A percentile compares a stretch with the other conserved stretches of the same genome.
These are phyloP conservation scores for Premnoplex brunnescens DNA, from an alignment of 2,797 vertebrate species.

Conservation along the genomic window DNA sequence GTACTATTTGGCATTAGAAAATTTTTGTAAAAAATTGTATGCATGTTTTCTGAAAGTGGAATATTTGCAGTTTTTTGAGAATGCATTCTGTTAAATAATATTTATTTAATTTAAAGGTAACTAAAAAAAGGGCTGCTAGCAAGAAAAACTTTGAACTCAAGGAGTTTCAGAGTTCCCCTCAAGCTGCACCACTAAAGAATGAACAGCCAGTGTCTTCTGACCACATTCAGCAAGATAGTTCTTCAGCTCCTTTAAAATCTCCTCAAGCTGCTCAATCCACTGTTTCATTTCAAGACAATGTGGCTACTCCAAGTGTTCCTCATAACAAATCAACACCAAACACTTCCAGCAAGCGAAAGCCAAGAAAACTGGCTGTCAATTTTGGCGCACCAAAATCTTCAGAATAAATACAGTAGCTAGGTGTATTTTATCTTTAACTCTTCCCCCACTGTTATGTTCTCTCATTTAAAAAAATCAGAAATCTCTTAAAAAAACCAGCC, in stretches of 20 bases:
- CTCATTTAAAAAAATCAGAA: conserved; percentile 64
- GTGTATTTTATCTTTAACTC: conserved; percentile 62
- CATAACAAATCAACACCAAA: conserved; percentile 77
- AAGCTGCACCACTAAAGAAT: conserved; percentile 73
- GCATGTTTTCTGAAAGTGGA: conserved; percentile 46
- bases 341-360: conserved; percentile 88
- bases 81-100: conserved; percentile 61
- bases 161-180: conserved; percentile 81
- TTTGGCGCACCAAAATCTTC: conserved; percentile 88
- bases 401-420: conserved; percentile 74
- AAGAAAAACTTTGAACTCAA: conserved; percentile 86
- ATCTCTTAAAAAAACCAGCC: conserved; percentile 63
- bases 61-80: conserved; percentile 25
- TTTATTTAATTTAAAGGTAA: conserved; percentile 85
- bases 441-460: conserved; percentile 51
- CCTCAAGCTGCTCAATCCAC: conserved; percentile 66
- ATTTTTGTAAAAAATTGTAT: neutral
- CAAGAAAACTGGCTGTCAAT: conserved; percentile 95
- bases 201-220: conserved; percentile 69
- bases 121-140: conserved; percentile 91
- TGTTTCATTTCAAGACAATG: conserved; percentile 67
- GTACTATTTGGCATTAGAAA: neutral
- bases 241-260: conserved; percentile 60
- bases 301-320: conserved; percentile 62
- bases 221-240: conserved; percentile 57